phyloP scores from a whole-genome alignment of 2,113 vertebrate species.

The Glaucidium brasilianum region DNA sequence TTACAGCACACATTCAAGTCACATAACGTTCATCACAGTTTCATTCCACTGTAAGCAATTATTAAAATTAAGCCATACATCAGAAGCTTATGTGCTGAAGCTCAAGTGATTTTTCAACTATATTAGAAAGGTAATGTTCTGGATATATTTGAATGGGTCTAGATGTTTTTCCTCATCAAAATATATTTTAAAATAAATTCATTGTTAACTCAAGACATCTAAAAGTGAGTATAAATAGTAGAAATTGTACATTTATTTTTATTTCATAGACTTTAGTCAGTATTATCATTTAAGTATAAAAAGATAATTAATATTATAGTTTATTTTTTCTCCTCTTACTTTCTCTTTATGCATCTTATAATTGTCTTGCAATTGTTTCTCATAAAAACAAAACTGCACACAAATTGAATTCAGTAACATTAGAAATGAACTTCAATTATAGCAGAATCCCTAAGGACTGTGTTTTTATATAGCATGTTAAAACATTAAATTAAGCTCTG shows the following conservation, averaged over 20 bases:
- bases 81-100: neutral
- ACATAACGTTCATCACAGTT: neutral
- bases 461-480: neutral
- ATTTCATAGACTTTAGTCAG: neutral
- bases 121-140: neutral
- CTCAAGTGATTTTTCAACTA: neutral
- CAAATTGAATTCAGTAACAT: neutral
- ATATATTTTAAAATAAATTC: neutral
- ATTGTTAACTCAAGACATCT: neutral
- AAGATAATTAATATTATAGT: neutral
- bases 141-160: neutral
- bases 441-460: neutral
- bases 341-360: neutral
- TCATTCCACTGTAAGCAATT: neutral
- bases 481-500: neutral
- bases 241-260: neutral
- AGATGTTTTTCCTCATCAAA: neutral
- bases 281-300: neutral
- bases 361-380: neutral
- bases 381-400: neutral
- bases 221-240: neutral
- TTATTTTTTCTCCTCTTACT: neutral
- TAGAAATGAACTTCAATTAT: neutral
- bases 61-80: neutral
- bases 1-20: neutral